Base-by-base conservation (phyloP, 2,888 invertebrate genomes). In the Caenorhabditis macrosperma region DNA sequence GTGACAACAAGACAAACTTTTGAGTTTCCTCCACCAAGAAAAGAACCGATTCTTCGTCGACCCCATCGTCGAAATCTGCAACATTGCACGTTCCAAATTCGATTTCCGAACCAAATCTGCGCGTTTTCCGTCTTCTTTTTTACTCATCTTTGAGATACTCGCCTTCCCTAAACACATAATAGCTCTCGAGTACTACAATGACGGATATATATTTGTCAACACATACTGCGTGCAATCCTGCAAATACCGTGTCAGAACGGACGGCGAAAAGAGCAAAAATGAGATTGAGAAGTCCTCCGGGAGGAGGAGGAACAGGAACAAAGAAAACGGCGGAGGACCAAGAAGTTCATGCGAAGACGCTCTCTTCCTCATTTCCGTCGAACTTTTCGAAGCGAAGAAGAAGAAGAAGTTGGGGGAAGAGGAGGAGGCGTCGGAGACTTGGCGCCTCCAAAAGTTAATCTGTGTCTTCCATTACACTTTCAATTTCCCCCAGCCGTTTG, bases 21-120 rank as follows among this genome's bases (percentile, higher is more conserved):
- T n/a, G n/a, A n/a, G n/a, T n/a, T n/a, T n/a, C n/a, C n/a, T 68
- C 30, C 50, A 26, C 52, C 41, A 52, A 69, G 60, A 69, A 35
- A 69, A 33, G 28, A 28, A 6, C 28, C 38, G 35, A 24, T 44
- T 59, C 48, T 59, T 41, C 68, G 59, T 52, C 24, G 68, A 69
- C 61, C 54, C 52, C 20, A 33, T 33, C n/a, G n/a, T n/a, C 26
- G 17, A 71, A 74, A 74, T 74, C 57, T 66, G 74, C 74, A 74
- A 74, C 74, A 64, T 57, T 74, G 74, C 74, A 74, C 74, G 74
- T 74, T 74, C 74, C 64, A 64, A 74, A 74, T 74, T 74, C 74
- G 74, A 74, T 74, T 74, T 74, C 64, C 74, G 74, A 74, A 59
- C 74, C 74, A 64, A 74, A 74, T 74, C 64, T 50, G 63, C 28